Conservation (phyloP, 2,797 vertebrate genomes). For the Peromyscus nudipes region DNA sequence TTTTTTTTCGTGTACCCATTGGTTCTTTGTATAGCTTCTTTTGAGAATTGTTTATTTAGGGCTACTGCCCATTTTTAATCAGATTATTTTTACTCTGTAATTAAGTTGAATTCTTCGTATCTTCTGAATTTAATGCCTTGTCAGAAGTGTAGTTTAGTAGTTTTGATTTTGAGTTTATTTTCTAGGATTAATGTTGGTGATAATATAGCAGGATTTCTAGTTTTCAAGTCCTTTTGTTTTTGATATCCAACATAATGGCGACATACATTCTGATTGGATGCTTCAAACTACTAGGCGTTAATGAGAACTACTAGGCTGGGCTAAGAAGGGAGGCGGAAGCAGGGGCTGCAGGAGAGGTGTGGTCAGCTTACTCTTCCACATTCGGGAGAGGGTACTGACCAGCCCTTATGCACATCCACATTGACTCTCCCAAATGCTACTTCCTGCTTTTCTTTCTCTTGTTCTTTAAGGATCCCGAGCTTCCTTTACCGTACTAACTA, state of each 20-base stretch:
- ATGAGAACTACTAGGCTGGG: neutral
- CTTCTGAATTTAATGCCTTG: neutral
- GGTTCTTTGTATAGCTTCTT: neutral
- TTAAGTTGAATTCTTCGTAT: neutral
- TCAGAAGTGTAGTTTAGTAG: neutral
- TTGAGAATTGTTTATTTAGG: neutral
- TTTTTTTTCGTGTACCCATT: neutral
- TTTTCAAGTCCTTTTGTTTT: neutral
- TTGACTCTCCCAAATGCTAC: neutral
- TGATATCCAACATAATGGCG: neutral
- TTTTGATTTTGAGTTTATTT: constrained; percentile 35
- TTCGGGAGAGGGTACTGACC: neutral
- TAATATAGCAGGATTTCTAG: neutral
- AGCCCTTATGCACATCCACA: neutral
- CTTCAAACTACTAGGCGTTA: neutral
- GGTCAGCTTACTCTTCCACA: neutral
- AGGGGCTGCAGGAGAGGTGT: neutral
- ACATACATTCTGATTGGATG: neutral
- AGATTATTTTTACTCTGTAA: neutral
- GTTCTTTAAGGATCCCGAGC: no score
- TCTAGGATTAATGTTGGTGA: neutral
- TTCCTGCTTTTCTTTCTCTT: neutral
- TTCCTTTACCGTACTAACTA: neutral
- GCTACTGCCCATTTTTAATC: neutral
- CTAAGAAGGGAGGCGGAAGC: neutral